Conservation (phyloP, 2,113 vertebrate species). For the Herpetotheres cachinnans region DNA sequence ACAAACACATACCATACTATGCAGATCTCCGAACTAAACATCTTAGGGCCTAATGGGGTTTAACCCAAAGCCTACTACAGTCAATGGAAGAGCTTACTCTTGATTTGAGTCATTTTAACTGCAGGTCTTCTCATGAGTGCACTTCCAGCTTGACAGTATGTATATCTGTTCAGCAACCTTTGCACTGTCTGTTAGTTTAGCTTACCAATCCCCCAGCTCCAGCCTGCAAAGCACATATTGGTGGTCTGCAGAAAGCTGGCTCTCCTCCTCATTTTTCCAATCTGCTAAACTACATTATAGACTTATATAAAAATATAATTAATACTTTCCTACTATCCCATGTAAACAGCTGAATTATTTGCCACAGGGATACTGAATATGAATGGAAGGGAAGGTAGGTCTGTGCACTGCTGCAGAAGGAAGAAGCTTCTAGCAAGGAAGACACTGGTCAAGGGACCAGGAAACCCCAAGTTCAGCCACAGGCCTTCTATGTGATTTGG, state of each 20-base stretch:
- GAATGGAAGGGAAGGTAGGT: neutral
- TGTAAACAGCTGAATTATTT: neutral
- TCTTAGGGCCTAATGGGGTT: neutral
- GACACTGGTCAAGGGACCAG: neutral
- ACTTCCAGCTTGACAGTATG: neutral
- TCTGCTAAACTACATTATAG: slow-evolving; percentile 11
- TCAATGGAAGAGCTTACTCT: neutral
- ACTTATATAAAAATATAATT: slow-evolving; percentile 10
- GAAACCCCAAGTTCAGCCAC: neutral
- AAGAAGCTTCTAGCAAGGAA: neutral
- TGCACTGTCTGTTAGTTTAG: neutral
- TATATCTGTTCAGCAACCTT: neutral
- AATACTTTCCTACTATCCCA: slow-evolving; percentile 7
- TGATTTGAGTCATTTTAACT: neutral
- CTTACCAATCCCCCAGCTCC: neutral
- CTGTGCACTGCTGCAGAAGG: neutral
- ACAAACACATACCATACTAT: neutral
- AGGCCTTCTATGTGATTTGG: neutral
- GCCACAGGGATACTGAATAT: neutral
- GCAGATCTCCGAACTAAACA: neutral
- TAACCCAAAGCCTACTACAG: neutral
- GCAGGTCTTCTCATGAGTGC: neutral
- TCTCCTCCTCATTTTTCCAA: neutral
- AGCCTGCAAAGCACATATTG: neutral
- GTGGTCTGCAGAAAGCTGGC: slow-evolving; percentile 1